Base-by-base conservation (phyloP, 2,888 invertebrate genomes). In the Actias luna region DNA sequence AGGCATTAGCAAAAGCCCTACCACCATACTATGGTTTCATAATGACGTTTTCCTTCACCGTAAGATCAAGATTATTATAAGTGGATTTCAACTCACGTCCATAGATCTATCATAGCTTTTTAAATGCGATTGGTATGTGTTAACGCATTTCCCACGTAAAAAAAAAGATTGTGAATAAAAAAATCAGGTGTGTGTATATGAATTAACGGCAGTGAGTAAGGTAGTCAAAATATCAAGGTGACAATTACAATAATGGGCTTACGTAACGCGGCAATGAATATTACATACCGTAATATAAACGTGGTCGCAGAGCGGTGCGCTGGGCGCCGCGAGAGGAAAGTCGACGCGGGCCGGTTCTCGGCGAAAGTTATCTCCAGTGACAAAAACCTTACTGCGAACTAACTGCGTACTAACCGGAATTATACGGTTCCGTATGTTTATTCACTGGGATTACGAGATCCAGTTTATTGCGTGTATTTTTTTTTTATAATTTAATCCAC, bases 331-430 rank as follows among this genome's bases (percentile, higher is more conserved):
- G 16, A 55, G 55, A 55, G 29, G 55, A 55, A 55, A 55, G 55
- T 55, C 27, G 12, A 22, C 22, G 16, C 8, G 5, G 36, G 58
- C 62, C 33, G 62, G 62, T 62, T 62, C 50, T 62, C 42, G 62
- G 62, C 62, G 62, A 62, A 62, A 62, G 62, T 62, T 58, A 55
- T 16, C 29, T 57, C 25, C 42, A 42, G 33, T 46, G 25, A 42
- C 14, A 58, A 58, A 29, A 42, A 58, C 42, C 42, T 42, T 42
- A 27, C 35, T 5, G 12, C 22, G 12, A 25, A 33, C 5, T 14
- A 14, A 14, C 39, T 8, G 39, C 5, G 27, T 29, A 55, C 55
- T 27, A 27, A n/a, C 29, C 55, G 55, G n/a, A 29, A 55, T 55
- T 29, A 12, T 50, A 50, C 10, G 29, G n/a, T 55, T 55, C 55